These are phyloP conservation scores for Diplazon laetatorius DNA, from an alignment of 2,888 invertebrate species.

Conservation along the genomic window DNA sequence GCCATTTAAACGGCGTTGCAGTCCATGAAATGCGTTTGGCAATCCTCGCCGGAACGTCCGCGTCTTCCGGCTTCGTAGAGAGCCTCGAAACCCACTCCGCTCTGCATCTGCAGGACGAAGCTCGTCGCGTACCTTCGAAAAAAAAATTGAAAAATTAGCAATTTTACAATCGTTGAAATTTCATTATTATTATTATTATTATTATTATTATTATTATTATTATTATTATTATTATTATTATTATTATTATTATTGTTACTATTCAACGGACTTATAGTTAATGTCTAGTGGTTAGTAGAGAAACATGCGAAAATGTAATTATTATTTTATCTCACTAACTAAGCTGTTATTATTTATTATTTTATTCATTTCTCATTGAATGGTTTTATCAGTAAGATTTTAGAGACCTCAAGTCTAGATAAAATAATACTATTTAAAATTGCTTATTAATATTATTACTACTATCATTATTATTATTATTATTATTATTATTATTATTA, in stretches of 20 bases:
- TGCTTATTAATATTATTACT: too few species aligned
- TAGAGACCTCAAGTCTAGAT: too few species aligned
- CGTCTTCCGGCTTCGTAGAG: constrained; percentile 93
- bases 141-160: background rate
- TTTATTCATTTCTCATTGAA: too few species aligned
- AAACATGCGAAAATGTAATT: too few species aligned
- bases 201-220: background rate
- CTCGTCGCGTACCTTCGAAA: constrained; percentile 91
- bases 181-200: background rate
- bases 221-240: too few species aligned
- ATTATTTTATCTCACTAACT: too few species aligned
- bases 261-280: too few species aligned
- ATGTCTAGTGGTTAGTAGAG: too few species aligned
- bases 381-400: too few species aligned
- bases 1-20: constrained; percentile 93
- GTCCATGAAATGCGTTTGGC: constrained; percentile 92
- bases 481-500: background rate
- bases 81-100: constrained; percentile 89
- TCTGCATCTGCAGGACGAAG: constrained; percentile 90
- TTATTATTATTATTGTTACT: too few species aligned
- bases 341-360: too few species aligned
- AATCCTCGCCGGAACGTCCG: constrained; percentile 93
- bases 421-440: too few species aligned
- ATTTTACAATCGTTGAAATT: background rate
- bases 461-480: background rate